A percentile compares a stretch with the other conserved stretches of the same genome.
phyloP scores from a whole-genome alignment of 2,797 vertebrate species.

The Falco columbarius region DNA sequence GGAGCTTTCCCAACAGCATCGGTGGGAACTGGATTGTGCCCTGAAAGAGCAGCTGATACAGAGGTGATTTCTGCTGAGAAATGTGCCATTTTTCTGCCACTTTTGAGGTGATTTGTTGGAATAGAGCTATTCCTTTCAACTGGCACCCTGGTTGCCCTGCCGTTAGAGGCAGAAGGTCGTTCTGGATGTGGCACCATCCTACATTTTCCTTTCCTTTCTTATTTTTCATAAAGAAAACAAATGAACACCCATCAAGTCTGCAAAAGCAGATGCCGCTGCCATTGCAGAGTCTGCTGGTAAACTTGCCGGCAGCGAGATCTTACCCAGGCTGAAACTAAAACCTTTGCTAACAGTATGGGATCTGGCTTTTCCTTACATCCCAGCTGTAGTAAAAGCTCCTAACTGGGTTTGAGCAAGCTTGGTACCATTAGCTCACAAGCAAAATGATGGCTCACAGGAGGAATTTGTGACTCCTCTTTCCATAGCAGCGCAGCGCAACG shows the following conservation, averaged over 20 bases:
- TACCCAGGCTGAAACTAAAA: background rate
- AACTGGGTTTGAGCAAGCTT: rapidly evolving
- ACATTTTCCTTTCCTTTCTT: background rate
- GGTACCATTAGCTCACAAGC: rapidly evolving
- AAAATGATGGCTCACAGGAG: rapidly evolving
- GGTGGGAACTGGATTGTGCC: rapidly evolving
- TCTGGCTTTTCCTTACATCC: background rate
- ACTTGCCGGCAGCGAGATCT: background rate
- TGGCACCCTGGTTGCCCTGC: rapidly evolving
- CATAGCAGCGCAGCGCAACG: rapidly evolving
- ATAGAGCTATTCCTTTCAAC: background rate
- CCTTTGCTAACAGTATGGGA: rapidly evolving
- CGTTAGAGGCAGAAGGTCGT: background rate
- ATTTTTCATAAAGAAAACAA: background rate
- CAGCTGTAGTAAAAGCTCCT: background rate
- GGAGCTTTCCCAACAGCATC: background rate
- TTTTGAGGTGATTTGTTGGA: background rate
- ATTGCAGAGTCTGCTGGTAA: background rate
- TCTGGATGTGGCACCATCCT: background rate
- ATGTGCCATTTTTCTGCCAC: background rate
- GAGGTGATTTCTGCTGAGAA: background rate
- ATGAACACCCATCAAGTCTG: background rate
- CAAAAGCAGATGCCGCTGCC: background rate
- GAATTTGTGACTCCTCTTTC: background rate
- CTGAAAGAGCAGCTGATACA: rapidly evolving